phyloP scores from a whole-genome alignment of 1,140 invertebrate species.

The Conus ventricosus region DNA sequence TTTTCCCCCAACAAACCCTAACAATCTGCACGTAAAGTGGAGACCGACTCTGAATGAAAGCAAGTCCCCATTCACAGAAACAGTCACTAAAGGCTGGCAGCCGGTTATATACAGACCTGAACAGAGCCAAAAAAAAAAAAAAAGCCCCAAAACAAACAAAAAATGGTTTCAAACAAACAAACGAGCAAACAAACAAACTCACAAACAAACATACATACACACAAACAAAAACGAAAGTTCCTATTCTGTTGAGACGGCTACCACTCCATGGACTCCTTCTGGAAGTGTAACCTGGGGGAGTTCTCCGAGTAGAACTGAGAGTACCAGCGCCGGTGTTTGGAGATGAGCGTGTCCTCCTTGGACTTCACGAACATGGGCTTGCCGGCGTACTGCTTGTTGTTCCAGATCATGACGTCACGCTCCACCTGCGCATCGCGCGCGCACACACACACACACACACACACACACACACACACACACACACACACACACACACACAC shows the following conservation, averaged over 20 bases:
- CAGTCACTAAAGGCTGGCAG: no score
- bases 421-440: conserved; percentile 78
- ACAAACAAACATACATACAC: no score
- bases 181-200: no score
- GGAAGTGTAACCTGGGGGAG: conserved; percentile 78
- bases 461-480: not conserved
- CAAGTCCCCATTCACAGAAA: no score
- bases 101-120: no score
- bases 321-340: conserved; percentile 87
- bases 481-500: not conserved
- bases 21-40: no score
- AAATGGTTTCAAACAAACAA: no score
- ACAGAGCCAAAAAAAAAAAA: no score
- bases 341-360: conserved; percentile 82
- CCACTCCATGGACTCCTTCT: conserved; percentile 72
- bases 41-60: no score
- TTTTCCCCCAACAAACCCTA: no score
- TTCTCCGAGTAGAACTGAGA: conserved; percentile 89
- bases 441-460: not conserved
- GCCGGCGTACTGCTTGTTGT: conserved; percentile 86
- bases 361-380: conserved; percentile 83
- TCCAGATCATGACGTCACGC: conserved; percentile 91
- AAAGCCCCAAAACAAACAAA: no score
- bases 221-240: no score
- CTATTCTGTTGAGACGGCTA: conserved; percentile 39